Percentiles rank a stretch among this genome's conserved stretches.
These are phyloP conservation scores for Australoheros facetus DNA, from an alignment of 2,797 vertebrate species.

Conservation along the genomic window DNA sequence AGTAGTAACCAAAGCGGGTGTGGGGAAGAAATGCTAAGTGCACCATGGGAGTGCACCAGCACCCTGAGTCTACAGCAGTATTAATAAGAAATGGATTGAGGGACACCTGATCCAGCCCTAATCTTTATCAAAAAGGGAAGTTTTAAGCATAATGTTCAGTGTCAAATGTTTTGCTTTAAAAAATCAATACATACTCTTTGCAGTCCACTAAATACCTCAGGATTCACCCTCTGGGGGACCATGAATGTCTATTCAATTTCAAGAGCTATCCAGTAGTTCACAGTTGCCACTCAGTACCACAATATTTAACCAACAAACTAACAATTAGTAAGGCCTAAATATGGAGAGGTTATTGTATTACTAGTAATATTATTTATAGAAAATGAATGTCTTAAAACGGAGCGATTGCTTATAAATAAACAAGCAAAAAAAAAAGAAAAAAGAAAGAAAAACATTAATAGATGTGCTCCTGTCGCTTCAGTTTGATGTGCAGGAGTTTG, in stretches of 20 bases:
- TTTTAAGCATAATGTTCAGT: too few relatives aligned
- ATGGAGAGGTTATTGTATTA: not conserved
- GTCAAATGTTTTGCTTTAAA: not conserved
- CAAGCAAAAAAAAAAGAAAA: not conserved
- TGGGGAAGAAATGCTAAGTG: not conserved
- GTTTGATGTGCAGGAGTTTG: slow-evolving; percentile 12
- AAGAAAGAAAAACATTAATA: not conserved
- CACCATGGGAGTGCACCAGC: not conserved
- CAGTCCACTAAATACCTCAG: too few relatives aligned
- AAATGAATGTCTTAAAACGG: not conserved
- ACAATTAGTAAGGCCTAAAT: not conserved
- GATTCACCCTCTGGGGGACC: not conserved
- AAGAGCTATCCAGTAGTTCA: not conserved
- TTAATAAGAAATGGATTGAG: not conserved
- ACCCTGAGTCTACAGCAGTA: not conserved
- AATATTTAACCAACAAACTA: not conserved
- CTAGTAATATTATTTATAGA: not conserved
- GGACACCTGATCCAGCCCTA: too few relatives aligned
- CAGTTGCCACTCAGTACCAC: not conserved
- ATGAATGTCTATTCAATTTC: not conserved
- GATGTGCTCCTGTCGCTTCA: slow-evolving; percentile 8
- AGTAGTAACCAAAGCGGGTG: not conserved
- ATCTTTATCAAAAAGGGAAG: too few relatives aligned
- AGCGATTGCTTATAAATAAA: not conserved
- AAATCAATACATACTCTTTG: not conserved